phyloP scores from a whole-genome alignment of 2,888 invertebrate species.

The Chymomyza caudatula region DNA sequence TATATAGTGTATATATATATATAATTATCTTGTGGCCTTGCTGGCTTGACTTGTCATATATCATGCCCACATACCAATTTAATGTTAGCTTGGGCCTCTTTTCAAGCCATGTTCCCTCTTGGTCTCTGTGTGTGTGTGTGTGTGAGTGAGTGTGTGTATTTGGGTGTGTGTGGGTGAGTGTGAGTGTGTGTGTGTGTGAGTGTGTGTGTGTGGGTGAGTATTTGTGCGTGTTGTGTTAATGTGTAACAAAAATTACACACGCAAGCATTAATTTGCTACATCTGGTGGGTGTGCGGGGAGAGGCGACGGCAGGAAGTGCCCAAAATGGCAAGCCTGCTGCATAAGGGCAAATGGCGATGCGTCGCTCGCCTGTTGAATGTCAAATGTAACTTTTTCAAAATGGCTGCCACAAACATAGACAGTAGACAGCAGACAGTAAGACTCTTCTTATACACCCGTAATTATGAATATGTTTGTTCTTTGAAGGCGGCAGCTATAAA shows the following conservation, averaged over 20 bases:
- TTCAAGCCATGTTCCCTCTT: no score
- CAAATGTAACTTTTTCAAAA: slow-evolving; percentile 28
- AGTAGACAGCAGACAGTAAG: slow-evolving; percentile 5
- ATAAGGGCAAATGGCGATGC: slow-evolving; percentile 53
- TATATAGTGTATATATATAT: background rate
- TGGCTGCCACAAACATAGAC: background rate
- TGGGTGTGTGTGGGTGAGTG: slow-evolving; percentile 6
- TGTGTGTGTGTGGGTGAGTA: background rate
- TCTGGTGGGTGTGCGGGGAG: background rate
- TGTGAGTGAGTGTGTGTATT: slow-evolving; percentile 6
- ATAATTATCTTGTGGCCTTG: background rate
- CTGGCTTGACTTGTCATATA: background rate
- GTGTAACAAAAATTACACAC: slow-evolving; percentile 8
- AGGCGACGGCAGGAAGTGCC: background rate
- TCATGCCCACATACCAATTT: background rate
- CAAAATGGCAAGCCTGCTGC: background rate
- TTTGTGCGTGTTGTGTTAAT: background rate
- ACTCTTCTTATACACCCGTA: background rate
- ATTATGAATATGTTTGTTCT: background rate
- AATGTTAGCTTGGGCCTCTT: background rate
- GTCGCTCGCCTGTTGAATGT: slow-evolving; percentile 56
- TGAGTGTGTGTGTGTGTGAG: background rate
- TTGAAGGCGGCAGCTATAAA: background rate
- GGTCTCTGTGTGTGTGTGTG: background rate
- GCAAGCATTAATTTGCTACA: background rate